Evolutionary conservation across 2,888 invertebrate species (phyloP).

Genomic region (Hermodice carunculata): DNA sequence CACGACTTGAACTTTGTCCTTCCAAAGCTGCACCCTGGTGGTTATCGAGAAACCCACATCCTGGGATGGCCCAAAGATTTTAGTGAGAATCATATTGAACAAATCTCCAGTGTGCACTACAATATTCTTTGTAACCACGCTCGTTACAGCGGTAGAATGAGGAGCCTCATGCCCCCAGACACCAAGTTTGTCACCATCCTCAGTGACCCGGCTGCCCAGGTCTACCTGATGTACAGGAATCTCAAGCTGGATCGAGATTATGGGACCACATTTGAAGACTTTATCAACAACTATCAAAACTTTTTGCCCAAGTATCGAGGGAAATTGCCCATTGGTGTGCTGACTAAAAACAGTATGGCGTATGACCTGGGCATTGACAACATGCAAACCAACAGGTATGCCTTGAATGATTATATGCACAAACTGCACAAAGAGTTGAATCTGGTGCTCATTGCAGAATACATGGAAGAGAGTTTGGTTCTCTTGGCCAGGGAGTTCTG

Average conservation of each 20-base stretch:
- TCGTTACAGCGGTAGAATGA: neutral
- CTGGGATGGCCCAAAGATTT: neutral
- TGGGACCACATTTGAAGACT: neutral
- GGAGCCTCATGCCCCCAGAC: neutral
- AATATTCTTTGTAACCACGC: neutral
- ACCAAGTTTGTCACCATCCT: neutral
- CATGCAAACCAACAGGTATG: neutral
- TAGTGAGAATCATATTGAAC: neutral
- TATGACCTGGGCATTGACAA: neutral
- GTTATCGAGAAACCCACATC: neutral
- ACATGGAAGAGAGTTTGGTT: neutral
- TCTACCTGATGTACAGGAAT: neutral
- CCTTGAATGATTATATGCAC: neutral
- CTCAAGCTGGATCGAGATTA: neutral
- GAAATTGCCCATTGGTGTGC: neutral
- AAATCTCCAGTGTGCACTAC: neutral
- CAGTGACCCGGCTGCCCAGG: neutral
- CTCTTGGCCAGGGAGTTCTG: neutral
- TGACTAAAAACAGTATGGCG: neutral
- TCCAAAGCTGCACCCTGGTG: neutral
- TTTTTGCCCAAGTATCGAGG: neutral
- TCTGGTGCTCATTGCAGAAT: neutral
- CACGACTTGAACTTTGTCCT: neutral
- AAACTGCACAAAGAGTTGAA: neutral
- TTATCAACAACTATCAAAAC: neutral